Evolutionary conservation across 2,113 vertebrate genomes (phyloP).

Genomic region (Marmota monax): DNA sequence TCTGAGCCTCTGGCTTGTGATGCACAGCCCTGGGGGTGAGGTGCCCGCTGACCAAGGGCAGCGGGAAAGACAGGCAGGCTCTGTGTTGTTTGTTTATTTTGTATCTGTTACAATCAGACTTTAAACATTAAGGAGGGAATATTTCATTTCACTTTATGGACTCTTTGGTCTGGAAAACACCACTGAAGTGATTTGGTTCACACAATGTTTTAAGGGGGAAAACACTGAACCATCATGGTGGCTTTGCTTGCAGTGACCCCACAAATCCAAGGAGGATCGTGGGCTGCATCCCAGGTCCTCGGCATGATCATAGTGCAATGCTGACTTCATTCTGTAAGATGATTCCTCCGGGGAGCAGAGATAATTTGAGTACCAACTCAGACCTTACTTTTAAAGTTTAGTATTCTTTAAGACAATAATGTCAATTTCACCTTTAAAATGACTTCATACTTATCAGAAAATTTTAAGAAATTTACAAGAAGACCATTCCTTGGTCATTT

Average conservation of each 20-base stretch:
- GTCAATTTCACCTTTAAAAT: slow-evolving; percentile 27
- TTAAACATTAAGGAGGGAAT: neutral
- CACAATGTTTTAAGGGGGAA: neutral
- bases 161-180: neutral
- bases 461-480: neutral
- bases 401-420: neutral
- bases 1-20: no score
- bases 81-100: neutral
- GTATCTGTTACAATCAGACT: neutral
- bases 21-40: neutral
- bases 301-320: neutral
- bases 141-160: neutral
- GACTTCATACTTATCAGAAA: neutral
- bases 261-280: neutral
- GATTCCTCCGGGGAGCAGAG: neutral
- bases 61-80: neutral
- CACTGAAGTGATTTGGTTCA: neutral
- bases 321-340: slow-evolving; percentile 23
- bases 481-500: neutral
- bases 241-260: neutral
- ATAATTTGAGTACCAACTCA: neutral
- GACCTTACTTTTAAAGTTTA: neutral
- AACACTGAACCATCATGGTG: neutral
- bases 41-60: neutral
- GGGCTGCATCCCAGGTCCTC: neutral